A percentile compares a stretch with the other conserved stretches of the same genome.
Evolutionary conservation across 2,113 vertebrate species (phyloP).

Genomic region (Takifugu bimaculatus): DNA sequence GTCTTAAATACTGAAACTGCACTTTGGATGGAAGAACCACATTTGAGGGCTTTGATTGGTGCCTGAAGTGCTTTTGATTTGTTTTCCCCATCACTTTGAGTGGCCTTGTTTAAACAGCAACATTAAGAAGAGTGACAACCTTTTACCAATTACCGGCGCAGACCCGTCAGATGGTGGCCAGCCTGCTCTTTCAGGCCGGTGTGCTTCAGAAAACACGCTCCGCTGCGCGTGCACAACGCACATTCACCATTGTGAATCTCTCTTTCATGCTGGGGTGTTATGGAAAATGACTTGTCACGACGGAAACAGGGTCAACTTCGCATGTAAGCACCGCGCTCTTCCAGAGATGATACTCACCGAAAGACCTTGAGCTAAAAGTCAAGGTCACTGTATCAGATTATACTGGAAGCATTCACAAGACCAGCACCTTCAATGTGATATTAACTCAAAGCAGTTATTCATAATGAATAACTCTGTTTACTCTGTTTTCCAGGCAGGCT

Average conservation of each 20-base stretch:
- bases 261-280: not conserved
- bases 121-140: conserved; percentile 17
- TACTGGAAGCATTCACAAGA: not conserved
- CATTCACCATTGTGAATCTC: not conserved
- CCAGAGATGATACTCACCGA: not conserved
- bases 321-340: no score
- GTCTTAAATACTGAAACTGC: conserved; percentile 5
- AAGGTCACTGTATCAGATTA: not conserved
- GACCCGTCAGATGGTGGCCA: conserved; percentile 12
- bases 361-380: not conserved
- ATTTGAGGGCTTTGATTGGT: no score
- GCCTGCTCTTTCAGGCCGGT: conserved; percentile 13
- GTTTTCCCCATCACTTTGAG: conserved; percentile 2
- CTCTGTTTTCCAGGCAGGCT: no score
- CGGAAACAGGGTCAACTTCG: not conserved
- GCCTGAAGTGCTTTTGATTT: no score
- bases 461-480: no score
- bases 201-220: conserved; percentile 3
- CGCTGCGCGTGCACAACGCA: not conserved
- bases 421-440: no score
- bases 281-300: not conserved
- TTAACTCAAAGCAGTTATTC: no score
- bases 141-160: conserved; percentile 14
- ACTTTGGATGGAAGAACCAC: no score
- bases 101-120: conserved; percentile 27